A percentile compares a stretch with the other conserved stretches of the same genome.
Evolutionary conservation across 37 sponge, comb jelly and placozoan genomes (phyloP).

Genomic region (Spongilla lacustris): DNA sequence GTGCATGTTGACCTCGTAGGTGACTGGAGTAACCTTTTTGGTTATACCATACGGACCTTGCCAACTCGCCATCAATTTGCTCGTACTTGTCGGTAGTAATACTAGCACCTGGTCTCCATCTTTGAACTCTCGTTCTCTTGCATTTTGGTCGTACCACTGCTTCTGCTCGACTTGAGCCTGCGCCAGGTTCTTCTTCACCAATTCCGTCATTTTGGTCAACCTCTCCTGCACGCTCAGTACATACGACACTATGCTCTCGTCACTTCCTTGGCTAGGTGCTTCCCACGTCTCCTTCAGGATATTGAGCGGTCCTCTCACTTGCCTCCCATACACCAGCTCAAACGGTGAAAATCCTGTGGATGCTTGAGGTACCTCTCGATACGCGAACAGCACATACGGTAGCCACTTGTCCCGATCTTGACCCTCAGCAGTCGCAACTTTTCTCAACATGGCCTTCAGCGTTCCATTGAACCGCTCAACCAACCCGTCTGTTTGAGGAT

Average conservation of each 20-base stretch:
- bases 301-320: constrained; percentile 31
- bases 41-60: constrained; percentile 33
- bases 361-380: constrained; percentile 43
- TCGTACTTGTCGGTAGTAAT: constrained; percentile 21
- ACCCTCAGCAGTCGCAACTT: neutral
- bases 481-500: constrained; percentile 46
- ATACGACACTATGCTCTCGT: constrained; percentile 37
- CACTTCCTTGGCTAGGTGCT: neutral
- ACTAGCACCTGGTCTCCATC: constrained; percentile 33
- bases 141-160: constrained; percentile 34
- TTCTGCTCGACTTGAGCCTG: constrained; percentile 40
- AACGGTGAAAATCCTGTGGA: constrained; percentile 47
- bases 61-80: constrained; percentile 26
- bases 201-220: constrained; percentile 6
- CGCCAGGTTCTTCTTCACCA: constrained; percentile 20
- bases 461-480: constrained; percentile 43
- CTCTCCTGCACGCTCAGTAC: constrained; percentile 19
- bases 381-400: constrained; percentile 34
- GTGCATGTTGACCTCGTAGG: constrained; percentile 29
- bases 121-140: constrained; percentile 27
- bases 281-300: constrained; percentile 33
- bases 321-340: constrained; percentile 31
- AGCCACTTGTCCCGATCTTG: constrained; percentile 30
- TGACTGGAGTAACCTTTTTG: constrained; percentile 10
- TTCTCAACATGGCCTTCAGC: constrained; percentile 30